Conservation (phyloP, 2,113 vertebrate species). For the Melospiza melodia region DNA sequence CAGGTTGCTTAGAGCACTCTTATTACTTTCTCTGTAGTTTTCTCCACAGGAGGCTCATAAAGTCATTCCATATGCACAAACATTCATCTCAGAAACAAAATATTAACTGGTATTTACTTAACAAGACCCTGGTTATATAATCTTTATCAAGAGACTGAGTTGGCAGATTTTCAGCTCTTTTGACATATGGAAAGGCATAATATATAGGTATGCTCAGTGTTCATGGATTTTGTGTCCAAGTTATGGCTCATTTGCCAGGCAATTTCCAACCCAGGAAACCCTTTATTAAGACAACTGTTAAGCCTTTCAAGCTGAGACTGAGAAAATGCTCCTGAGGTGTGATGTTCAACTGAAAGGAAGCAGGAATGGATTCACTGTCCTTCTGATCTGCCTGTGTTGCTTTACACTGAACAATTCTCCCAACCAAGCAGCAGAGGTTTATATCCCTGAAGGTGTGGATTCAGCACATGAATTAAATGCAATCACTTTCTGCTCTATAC, state of each 20-base stretch:
- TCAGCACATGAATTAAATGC: neutral
- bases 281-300: neutral
- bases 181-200: neutral
- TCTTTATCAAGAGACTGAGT: neutral
- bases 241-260: neutral
- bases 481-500: neutral
- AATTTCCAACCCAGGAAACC: neutral
- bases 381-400: neutral
- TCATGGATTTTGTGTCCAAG: neutral
- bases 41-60: neutral
- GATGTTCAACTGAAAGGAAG: neutral
- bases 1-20: neutral
- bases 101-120: neutral
- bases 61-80: neutral
- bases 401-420: neutral
- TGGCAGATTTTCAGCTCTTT: neutral
- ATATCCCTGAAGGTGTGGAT: neutral
- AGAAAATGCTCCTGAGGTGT: neutral
- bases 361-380: neutral
- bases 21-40: neutral
- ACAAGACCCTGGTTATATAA: neutral
- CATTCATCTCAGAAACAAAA: neutral
- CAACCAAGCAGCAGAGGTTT: neutral
- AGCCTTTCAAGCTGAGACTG: neutral
- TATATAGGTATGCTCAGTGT: neutral